phyloP scores from a whole-genome alignment of 2,888 invertebrate genomes.

The Pristionchus arcanus region DNA sequence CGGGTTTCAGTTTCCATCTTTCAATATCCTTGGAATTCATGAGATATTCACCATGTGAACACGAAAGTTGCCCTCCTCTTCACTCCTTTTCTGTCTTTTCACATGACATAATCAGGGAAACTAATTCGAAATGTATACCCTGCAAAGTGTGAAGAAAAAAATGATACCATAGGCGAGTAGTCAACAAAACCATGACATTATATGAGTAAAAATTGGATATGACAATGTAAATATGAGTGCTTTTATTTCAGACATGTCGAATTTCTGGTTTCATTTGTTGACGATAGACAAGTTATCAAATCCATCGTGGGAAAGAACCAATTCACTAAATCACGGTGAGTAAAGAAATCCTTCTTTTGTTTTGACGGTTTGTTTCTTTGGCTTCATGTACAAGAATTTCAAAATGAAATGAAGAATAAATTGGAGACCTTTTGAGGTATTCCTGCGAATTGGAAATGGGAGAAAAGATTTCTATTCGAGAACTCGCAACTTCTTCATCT shows the following conservation, averaged over 20 bases:
- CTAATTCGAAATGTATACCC: background rate
- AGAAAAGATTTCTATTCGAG: slow-evolving; percentile 34
- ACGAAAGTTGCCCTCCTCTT: background rate
- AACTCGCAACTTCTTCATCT: slow-evolving; percentile 66
- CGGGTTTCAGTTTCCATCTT: background rate
- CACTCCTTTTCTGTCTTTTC: background rate
- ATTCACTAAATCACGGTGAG: slow-evolving; percentile 80
- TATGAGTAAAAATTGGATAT: background rate
- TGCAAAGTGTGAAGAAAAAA: background rate
- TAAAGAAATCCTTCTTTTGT: background rate
- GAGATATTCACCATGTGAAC: slow-evolving; percentile 3
- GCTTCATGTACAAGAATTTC: background rate
- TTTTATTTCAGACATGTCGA: slow-evolving; percentile 69
- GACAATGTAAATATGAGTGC: background rate
- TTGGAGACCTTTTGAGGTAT: slow-evolving; percentile 72
- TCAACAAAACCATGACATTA: background rate
- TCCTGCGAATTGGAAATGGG: slow-evolving; percentile 80
- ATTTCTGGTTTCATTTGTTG: slow-evolving; percentile 78
- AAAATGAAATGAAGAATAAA: slow-evolving; percentile 3
- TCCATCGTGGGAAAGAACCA: slow-evolving; percentile 80
- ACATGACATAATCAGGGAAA: background rate
- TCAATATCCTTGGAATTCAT: background rate
- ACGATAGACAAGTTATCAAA: slow-evolving; percentile 79
- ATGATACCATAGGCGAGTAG: background rate
- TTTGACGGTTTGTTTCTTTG: background rate